These are phyloP conservation scores for Loripinus fragilis DNA, from an alignment of 2,888 invertebrate species.

Conservation along the genomic window DNA sequence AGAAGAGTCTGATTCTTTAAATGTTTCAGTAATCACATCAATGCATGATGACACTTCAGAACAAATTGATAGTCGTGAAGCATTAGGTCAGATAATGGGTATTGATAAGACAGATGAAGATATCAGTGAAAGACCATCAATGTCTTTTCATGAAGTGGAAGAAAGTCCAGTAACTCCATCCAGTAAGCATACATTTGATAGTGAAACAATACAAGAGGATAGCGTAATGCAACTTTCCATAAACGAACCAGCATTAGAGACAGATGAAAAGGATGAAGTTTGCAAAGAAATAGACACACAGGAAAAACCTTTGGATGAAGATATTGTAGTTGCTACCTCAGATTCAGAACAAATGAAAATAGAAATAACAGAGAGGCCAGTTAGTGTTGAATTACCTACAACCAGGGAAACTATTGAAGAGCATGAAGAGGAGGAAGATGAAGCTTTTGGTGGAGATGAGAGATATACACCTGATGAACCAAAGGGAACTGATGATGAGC, in stretches of 20 bases:
- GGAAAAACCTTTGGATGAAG: neutral
- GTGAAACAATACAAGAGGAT: conserved; percentile 35
- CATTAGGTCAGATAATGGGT: conserved; percentile 53
- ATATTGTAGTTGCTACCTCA: neutral
- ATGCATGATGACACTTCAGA: conserved; percentile 64
- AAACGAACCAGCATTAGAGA: neutral
- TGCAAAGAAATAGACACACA: neutral
- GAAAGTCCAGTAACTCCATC: conserved; percentile 49
- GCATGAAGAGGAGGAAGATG: neutral
- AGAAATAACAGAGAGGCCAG: neutral
- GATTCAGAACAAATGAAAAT: neutral
- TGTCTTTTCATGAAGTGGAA: conserved; percentile 39
- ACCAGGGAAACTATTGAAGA: neutral
- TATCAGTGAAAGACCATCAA: conserved; percentile 51
- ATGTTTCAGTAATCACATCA: conserved; percentile 57
- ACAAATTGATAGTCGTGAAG: conserved; percentile 60
- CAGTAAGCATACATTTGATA: conserved; percentile 52
- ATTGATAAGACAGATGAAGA: conserved; percentile 55
- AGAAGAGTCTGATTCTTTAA: conserved; percentile 66
- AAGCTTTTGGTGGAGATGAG: conserved; percentile 1
- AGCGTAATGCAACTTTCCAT: neutral
- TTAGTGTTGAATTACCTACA: neutral
- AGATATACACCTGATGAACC: conserved; percentile 14
- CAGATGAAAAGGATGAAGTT: neutral
- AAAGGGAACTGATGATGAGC: conserved; percentile 36